Conservation (phyloP, 2,113 vertebrate genomes). For the Stegastes partitus region DNA sequence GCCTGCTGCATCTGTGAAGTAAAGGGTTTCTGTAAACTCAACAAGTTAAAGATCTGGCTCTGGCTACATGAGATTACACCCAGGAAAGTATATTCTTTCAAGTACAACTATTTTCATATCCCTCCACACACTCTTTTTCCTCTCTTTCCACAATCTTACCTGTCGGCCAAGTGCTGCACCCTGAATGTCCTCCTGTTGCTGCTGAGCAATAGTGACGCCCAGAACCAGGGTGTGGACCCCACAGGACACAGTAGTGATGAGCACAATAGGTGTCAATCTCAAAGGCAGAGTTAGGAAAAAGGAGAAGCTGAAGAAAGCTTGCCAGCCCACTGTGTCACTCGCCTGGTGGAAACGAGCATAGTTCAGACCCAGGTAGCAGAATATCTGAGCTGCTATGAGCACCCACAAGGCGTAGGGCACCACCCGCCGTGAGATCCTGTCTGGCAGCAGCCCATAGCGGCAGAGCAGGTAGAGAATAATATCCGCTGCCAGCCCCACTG, state of each 20-base stretch:
- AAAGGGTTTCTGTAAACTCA: too few species aligned
- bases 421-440: conserved; percentile 88
- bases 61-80: not conserved
- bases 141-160: conserved; percentile 78
- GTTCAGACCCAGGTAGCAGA: conserved; percentile 93
- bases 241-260: conserved; percentile 91
- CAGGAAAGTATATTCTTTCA: not conserved
- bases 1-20: too few species aligned
- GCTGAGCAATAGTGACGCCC: conserved; percentile 93
- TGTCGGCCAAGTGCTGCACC: conserved; percentile 87
- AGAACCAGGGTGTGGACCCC: conserved; percentile 92
- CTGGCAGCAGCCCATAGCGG: conserved; percentile 88
- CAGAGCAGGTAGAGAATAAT: conserved; percentile 90
- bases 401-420: conserved; percentile 94
- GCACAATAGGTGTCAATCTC: conserved; percentile 91
- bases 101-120: too few species aligned
- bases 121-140: not conserved
- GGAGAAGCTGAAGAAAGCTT: conserved; percentile 95
- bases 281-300: conserved; percentile 94
- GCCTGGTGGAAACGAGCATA: conserved; percentile 90
- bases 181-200: conserved; percentile 87
- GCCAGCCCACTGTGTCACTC: conserved; percentile 96
- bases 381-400: conserved; percentile 92
- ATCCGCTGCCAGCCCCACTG: conserved; percentile 85
- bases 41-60: not conserved